Base-by-base conservation (phyloP, 2,888 invertebrate species). In the Pristionchus mayeri region DNA sequence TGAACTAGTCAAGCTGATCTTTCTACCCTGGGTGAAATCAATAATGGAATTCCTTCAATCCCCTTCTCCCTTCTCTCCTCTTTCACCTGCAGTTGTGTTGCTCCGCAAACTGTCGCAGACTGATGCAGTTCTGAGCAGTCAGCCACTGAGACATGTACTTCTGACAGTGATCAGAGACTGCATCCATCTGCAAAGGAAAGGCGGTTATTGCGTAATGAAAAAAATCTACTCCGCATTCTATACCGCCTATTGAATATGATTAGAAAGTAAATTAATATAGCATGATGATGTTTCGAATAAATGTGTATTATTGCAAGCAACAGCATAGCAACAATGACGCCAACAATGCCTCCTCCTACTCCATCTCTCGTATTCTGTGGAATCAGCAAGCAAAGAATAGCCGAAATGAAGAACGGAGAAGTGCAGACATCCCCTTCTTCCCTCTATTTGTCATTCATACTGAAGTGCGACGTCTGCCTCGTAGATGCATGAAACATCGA, bases 101-200 rank as follows among this genome's bases (percentile, higher is more conserved):
- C 87, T 94, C 93, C 16, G 94, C 94, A 88, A 94, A 94, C 50
- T 93, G 92, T 67, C 93, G 92, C 11, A 94, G 92, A 54, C 93
- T 93, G 75, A 94, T 91, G 89, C 94, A 94, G 88, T 94, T 94
- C 24, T 91, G 91, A 6, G 88, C 93, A 89, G 90, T 91, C 67
- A 94, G 91, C 85, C 93, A 93, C 11, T 92, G 90, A 79, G 93
- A 93, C 93, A 94, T 93, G 89, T 94, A 94, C 54, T 93, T 92
- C 87, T 94, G 93, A 86, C 94, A 94, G 9, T 91, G 94, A 48
- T 91, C 89, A 21, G 93, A 93, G 7, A 94, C 93, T 34, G 91
- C 89, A 85, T 94, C 94, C 86, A 94, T 92, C 90, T 94, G 93
- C 30, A 86, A 85, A n/a, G n/a, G n/a, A n/a, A n/a, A n/a, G n/a